These are phyloP conservation scores for Globia sparganii DNA, from an alignment of 2,888 invertebrate species.

Conservation along the genomic window DNA sequence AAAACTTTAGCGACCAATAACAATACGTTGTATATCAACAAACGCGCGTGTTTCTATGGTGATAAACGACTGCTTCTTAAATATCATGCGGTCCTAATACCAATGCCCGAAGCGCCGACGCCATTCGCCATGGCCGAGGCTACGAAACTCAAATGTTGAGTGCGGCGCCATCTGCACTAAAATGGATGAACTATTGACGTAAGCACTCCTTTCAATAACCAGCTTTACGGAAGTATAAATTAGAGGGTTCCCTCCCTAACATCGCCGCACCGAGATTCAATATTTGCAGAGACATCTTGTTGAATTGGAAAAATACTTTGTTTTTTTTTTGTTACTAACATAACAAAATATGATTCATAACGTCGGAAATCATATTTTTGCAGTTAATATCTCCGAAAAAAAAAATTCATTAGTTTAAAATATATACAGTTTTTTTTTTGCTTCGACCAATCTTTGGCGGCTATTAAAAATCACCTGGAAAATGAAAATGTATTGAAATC, in stretches of 20 bases:
- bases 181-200: neutral
- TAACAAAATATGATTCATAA: too few species aligned
- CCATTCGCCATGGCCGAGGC: neutral
- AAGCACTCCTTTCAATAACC: neutral
- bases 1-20: neutral
- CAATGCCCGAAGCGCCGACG: neutral
- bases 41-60: neutral
- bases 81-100: neutral
- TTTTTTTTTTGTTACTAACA: too few species aligned
- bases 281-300: neutral
- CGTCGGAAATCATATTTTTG: too few species aligned
- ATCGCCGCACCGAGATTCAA: neutral
- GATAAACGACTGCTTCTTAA: neutral
- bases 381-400: too few species aligned
- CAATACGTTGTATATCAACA: neutral
- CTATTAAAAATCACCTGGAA: too few species aligned
- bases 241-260: too few species aligned
- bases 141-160: neutral
- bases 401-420: too few species aligned
- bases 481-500: too few species aligned
- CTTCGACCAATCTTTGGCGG: too few species aligned
- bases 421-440: too few species aligned
- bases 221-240: neutral
- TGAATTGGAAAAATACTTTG: too few species aligned
- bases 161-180: conserved; percentile 3